Evolutionary conservation across 2,888 invertebrate genomes (phyloP), one percentile per base, ranked within the genome.

Genomic region (Romanomermis culicivorax): DNA sequence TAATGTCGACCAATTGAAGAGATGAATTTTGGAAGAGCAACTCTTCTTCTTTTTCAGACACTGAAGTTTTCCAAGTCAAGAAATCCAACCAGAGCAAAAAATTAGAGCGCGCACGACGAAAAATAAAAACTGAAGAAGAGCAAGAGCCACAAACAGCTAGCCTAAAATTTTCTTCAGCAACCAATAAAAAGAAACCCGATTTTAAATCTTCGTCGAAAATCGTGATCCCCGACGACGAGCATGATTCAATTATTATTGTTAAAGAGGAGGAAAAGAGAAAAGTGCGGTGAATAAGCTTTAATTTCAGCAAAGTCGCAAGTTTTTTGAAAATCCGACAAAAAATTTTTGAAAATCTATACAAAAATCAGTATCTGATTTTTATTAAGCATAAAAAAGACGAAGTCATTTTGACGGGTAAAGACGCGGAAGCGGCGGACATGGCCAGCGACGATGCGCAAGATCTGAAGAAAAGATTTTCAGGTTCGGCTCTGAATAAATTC

Each of bases 81-180:
- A 91, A 91, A 71, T 88, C 91, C 7, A 85, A 85, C 7, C 84
- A 88, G 67, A 88, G 88, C 72, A 84, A 87, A 71, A 65, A 69
- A 50, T 60, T 72, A 53, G 70, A 70, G 47, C 47, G 47, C 14
- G 17, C 17, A 23, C 50, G 50, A 7, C 29, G 11, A 27, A 25
- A 29, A 29, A 23, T n/a, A 23, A 7, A n/a, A 11, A 29, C 50
- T 27, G 20, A 49, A 11, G 27, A 25, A 27, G 11, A 25, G 14
- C 11, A 27, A 20, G n/a, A n/a, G n/a, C n/a, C n/a, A n/a, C n/a
- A n/a, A n/a, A n/a, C n/a, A n/a, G n/a, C n/a, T n/a, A n/a, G n/a
- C n/a, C n/a, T n/a, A n/a, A n/a, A n/a, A n/a, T n/a, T n/a, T n/a
- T n/a, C n/a, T n/a, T n/a, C n/a, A n/a, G n/a, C n/a, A n/a, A n/a